Percentiles rank a stretch among this genome's conserved stretches.
These are phyloP conservation scores for Campylorhamphus procurvoides DNA, from an alignment of 2,113 vertebrate species.

Conservation along the genomic window DNA sequence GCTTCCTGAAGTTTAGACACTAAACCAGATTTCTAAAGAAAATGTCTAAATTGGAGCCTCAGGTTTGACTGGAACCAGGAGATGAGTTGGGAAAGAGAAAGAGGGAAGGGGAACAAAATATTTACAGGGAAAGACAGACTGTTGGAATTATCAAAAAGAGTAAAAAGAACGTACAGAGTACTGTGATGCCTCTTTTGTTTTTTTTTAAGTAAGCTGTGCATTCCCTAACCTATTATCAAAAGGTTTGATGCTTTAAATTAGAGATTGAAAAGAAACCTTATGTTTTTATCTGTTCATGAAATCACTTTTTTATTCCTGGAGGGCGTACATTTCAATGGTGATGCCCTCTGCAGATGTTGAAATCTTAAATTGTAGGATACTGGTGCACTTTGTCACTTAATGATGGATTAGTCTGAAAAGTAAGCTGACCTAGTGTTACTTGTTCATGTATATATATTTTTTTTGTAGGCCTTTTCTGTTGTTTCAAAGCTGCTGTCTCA, in stretches of 20 bases:
- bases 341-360: neutral
- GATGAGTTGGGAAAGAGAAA: neutral
- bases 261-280: neutral
- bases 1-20: neutral
- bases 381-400: neutral
- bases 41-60: neutral
- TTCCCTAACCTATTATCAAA: neutral
- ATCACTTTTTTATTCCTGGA: neutral
- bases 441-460: neutral
- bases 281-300: neutral
- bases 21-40: neutral
- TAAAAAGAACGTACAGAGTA: neutral
- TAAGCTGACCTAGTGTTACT: neutral
- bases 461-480: constrained; percentile 86
- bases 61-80: neutral
- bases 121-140: neutral
- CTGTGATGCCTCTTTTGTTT: neutral
- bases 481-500: constrained; percentile 90
- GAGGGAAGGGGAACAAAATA: neutral
- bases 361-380: neutral
- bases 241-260: neutral
- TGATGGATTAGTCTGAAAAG: neutral
- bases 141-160: neutral
- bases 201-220: neutral
- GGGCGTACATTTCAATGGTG: neutral